phyloP scores from a whole-genome alignment of 1,140 invertebrate genomes.

The Drosophila serrata region DNA sequence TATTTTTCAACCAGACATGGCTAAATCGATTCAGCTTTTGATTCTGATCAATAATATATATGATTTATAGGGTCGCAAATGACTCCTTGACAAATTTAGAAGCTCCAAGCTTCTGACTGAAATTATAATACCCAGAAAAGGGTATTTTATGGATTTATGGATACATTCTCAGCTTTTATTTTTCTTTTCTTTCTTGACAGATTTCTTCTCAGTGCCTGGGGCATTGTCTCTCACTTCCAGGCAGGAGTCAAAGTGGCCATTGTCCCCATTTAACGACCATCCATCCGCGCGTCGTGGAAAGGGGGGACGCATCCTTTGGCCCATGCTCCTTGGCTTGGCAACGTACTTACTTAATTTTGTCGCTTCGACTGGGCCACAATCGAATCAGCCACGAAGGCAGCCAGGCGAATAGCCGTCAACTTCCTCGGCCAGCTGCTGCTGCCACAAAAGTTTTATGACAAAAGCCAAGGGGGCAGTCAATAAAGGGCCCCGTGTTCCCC shows the following conservation, averaged over 20 bases:
- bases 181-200: neutral
- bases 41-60: no score
- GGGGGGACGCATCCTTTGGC: constrained; percentile 22
- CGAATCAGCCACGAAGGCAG: constrained; percentile 48
- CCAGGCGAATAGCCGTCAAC: constrained; percentile 34
- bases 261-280: constrained; percentile 48
- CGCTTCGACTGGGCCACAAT: constrained; percentile 38
- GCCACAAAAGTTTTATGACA: constrained; percentile 53
- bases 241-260: constrained; percentile 38
- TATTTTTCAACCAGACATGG: no score
- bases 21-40: no score
- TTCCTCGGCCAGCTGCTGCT: constrained; percentile 42
- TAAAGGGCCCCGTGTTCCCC: constrained; percentile 18
- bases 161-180: no score
- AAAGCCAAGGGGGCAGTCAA: constrained; percentile 47
- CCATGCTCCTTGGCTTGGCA: constrained; percentile 23
- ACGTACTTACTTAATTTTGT: constrained; percentile 51
- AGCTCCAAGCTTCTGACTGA: no score
- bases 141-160: no score
- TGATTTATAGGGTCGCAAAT: no score
- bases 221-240: constrained; percentile 25
- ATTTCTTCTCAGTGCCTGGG: constrained; percentile 4
- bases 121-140: no score
- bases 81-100: no score
- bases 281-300: constrained; percentile 15